phyloP scores from a whole-genome alignment of 2,888 invertebrate species.

The Helleia helle region DNA sequence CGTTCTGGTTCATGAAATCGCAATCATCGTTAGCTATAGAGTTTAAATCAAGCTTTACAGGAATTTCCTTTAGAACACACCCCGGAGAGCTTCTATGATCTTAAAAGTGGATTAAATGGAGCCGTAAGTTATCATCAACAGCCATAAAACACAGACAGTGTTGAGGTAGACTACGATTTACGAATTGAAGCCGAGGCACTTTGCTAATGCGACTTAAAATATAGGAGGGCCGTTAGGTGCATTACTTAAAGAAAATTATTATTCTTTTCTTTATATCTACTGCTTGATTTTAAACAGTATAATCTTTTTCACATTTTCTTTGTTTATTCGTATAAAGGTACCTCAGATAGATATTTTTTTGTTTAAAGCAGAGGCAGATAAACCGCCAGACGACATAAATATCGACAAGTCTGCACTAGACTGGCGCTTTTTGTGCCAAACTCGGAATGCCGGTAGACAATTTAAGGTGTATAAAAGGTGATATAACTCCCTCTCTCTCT shows the following conservation, averaged over 20 bases:
- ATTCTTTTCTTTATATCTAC: conserved; percentile 9
- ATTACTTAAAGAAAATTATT: conserved; percentile 20
- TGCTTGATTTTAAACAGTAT: too few relatives aligned
- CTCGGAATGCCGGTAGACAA: too few relatives aligned
- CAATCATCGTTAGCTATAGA: conserved; percentile 16
- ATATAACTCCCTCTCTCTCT: too few relatives aligned
- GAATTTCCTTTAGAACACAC: conserved; percentile 19
- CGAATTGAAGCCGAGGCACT: conserved; percentile 23
- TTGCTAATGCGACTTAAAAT: conserved; percentile 22
- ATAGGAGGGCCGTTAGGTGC: conserved; percentile 21
- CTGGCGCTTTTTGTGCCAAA: too few relatives aligned
- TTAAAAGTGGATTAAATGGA: conserved; percentile 28
- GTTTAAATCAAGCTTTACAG: conserved; percentile 15
- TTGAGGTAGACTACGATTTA: conserved; percentile 28
- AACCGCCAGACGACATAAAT: too few relatives aligned
- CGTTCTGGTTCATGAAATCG: conserved; percentile 14
- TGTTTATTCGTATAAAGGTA: too few relatives aligned
- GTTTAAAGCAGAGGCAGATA: too few relatives aligned
- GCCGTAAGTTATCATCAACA: conserved; percentile 29
- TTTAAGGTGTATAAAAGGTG: too few relatives aligned
- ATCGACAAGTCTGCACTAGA: too few relatives aligned
- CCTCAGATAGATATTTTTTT: too few relatives aligned
- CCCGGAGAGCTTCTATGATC: conserved; percentile 22
- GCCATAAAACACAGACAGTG: conserved; percentile 29
- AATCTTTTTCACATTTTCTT: too few relatives aligned